These are phyloP conservation scores for Gymnodraco acuticeps DNA, from an alignment of 2,797 vertebrate genomes.

Conservation along the genomic window DNA sequence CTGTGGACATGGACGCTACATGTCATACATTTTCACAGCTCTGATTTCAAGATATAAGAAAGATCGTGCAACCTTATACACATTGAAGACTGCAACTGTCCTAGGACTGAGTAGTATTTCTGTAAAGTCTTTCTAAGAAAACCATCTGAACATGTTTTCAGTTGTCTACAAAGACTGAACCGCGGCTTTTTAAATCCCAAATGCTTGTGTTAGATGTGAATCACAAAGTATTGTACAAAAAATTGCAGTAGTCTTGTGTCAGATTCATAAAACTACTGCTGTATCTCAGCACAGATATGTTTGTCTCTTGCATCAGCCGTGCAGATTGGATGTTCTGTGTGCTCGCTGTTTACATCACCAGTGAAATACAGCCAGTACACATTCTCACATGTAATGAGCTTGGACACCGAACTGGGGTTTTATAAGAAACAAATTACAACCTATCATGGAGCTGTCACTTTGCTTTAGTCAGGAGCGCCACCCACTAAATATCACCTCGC, in stretches of 20 bases:
- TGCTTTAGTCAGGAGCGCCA: slow-evolving; percentile 74
- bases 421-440: slow-evolving; percentile 83
- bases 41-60: background rate
- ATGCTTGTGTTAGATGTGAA: background rate
- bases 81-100: background rate
- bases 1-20: background rate
- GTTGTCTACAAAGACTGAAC: too few relatives aligned
- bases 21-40: background rate
- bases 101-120: too few relatives aligned
- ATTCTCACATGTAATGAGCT: slow-evolving; percentile 73
- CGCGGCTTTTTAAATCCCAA: too few relatives aligned
- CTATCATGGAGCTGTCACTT: slow-evolving; percentile 81
- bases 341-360: slow-evolving; percentile 53
- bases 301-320: slow-evolving; percentile 35
- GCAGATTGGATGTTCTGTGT: slow-evolving; percentile 31
- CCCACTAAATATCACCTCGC: slow-evolving; percentile 81
- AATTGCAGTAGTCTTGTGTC: slow-evolving; percentile 1
- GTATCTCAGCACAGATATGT: slow-evolving; percentile 29
- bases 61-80: slow-evolving; percentile 7
- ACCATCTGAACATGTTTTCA: background rate
- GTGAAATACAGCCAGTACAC: slow-evolving; percentile 65
- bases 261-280: slow-evolving; percentile 17
- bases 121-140: slow-evolving; percentile 11
- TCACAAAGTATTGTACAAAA: slow-evolving; percentile 8
- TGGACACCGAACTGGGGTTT: slow-evolving; percentile 75